Evolutionary conservation across 2,888 invertebrate genomes (phyloP).

Genomic region (Leucoma salicis): DNA sequence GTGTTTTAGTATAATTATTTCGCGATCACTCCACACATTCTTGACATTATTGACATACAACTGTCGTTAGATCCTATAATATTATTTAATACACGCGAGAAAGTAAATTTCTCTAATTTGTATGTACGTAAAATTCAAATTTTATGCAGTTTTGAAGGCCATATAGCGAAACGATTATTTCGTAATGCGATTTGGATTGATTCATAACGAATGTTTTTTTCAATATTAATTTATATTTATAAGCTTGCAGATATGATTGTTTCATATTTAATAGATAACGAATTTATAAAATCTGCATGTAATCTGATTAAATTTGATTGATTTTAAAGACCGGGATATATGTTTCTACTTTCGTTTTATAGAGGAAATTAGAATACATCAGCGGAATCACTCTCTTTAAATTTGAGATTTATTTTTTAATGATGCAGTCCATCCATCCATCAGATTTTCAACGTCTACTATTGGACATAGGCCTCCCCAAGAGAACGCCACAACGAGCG

Average conservation of each 20-base stretch:
- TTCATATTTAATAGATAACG: background rate
- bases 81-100: conserved; percentile 2
- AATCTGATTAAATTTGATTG: background rate
- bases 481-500: no score
- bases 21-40: background rate
- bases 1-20: background rate
- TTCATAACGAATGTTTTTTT: background rate
- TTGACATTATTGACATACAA: no score
- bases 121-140: conserved; percentile 4
- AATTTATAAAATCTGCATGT: background rate
- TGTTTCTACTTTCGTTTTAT: background rate
- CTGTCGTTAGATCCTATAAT: conserved; percentile 1
- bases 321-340: background rate
- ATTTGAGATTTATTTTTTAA: no score
- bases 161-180: conserved; percentile 14
- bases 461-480: no score
- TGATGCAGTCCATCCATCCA: no score
- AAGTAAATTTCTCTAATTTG: conserved; percentile 9
- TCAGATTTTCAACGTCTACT: no score
- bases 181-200: conserved; percentile 12
- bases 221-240: background rate
- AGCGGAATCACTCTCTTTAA: no score
- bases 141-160: conserved; percentile 4
- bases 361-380: no score
- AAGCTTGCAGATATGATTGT: background rate